phyloP scores from a whole-genome alignment of 2,113 vertebrate genomes.

The Mustela nigripes region DNA sequence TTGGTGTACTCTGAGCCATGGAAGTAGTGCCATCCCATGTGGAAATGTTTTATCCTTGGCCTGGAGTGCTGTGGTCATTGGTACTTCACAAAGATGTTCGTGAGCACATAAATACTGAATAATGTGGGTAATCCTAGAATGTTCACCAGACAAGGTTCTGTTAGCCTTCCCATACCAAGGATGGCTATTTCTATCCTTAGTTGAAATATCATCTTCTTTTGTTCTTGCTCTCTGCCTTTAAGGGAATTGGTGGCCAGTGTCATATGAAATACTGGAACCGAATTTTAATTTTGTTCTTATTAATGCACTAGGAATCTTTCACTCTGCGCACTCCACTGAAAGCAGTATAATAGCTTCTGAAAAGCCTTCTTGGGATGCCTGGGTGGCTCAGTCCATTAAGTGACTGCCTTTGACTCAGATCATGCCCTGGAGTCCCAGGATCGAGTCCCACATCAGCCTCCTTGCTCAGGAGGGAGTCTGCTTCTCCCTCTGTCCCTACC shows the following conservation, averaged over 20 bases:
- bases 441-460: too few relatives aligned
- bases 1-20: conserved; percentile 45
- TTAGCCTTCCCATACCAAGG: conserved; percentile 27
- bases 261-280: conserved; percentile 50
- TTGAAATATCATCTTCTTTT: conserved; percentile 54
- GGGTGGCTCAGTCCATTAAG: too few relatives aligned
- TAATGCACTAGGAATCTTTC: conserved; percentile 15
- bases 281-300: conserved; percentile 58
- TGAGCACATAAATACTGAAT: conserved; percentile 44
- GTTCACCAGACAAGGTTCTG: neutral
- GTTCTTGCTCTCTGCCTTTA: conserved; percentile 15
- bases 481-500: too few relatives aligned
- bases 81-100: conserved; percentile 37
- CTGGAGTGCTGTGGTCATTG: conserved; percentile 41
- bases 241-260: conserved; percentile 39
- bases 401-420: too few relatives aligned
- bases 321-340: neutral
- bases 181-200: conserved; percentile 29
- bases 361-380: neutral
- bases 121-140: conserved; percentile 39
- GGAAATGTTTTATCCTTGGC: conserved; percentile 45
- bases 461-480: too few relatives aligned
- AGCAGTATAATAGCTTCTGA: neutral
- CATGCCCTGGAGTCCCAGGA: too few relatives aligned
- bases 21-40: conserved; percentile 49